Percentiles rank a stretch among this genome's conserved stretches.
Evolutionary conservation across 2,797 vertebrate genomes (phyloP).

Genomic region (Danio aesculapii): DNA sequence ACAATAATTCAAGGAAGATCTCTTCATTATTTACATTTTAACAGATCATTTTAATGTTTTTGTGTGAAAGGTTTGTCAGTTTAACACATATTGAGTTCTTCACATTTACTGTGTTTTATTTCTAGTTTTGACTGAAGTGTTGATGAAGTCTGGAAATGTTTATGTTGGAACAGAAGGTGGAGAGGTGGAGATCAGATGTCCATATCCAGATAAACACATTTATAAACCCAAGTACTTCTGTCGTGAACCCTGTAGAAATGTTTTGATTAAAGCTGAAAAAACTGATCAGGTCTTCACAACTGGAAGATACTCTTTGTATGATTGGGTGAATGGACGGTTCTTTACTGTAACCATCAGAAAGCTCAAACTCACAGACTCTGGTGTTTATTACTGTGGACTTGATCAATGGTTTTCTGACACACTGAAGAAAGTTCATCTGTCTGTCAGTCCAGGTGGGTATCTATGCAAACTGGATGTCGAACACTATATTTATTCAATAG

Average conservation of each 20-base stretch:
- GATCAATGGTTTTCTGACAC: neutral
- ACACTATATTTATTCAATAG: too few relatives aligned
- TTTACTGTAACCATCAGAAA: slow-evolving; percentile 47
- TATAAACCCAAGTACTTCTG: slow-evolving; percentile 44
- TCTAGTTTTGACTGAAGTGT: slow-evolving; percentile 33
- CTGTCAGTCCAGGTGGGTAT: slow-evolving; percentile 44
- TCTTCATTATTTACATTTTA: neutral
- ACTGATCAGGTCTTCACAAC: neutral
- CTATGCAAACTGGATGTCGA: too few relatives aligned
- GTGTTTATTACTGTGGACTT: slow-evolving; percentile 56
- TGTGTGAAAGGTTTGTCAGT: neutral
- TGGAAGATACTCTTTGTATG: slow-evolving; percentile 40
- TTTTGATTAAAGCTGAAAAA: slow-evolving; percentile 37
- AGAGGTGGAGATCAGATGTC: slow-evolving; percentile 26
- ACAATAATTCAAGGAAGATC: neutral
- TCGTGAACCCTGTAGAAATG: neutral
- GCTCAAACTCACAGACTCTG: slow-evolving; percentile 41
- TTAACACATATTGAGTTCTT: neutral
- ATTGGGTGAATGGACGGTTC: neutral
- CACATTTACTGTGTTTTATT: neutral
- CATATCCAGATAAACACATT: neutral
- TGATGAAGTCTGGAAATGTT: slow-evolving; percentile 33
- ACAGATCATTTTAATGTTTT: neutral
- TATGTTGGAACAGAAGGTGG: slow-evolving; percentile 38
- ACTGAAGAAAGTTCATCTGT: slow-evolving; percentile 20